Evolutionary conservation across 1,140 invertebrate genomes (phyloP).

Genomic region (Holcopasites calliopsidis): DNA sequence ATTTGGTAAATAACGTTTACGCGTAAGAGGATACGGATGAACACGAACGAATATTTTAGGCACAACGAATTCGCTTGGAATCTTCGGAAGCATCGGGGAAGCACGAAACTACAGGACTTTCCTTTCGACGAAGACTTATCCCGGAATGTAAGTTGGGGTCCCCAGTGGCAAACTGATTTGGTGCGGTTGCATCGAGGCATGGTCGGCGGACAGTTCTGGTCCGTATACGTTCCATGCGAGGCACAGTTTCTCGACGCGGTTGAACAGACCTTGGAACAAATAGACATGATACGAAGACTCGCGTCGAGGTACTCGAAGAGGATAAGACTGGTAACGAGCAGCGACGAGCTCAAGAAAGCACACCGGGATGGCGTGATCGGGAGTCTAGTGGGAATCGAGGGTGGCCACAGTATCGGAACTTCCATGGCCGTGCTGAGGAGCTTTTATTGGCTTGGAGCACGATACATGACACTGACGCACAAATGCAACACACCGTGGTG

Average conservation of each 20-base stretch:
- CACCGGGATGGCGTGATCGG: constrained; percentile 89
- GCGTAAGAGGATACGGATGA: neutral
- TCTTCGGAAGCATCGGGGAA: constrained; percentile 87
- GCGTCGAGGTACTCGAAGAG: constrained; percentile 81
- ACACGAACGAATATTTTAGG: constrained; percentile 60
- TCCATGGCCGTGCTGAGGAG: constrained; percentile 89
- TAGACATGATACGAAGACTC: constrained; percentile 89
- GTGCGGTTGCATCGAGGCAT: constrained; percentile 79
- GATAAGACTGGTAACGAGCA: constrained; percentile 80
- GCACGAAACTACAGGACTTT: constrained; percentile 85
- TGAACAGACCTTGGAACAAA: constrained; percentile 89
- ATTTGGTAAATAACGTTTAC: neutral
- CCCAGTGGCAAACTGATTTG: constrained; percentile 81
- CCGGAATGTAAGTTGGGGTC: constrained; percentile 74
- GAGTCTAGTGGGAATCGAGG: constrained; percentile 92
- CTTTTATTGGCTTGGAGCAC: constrained; percentile 90
- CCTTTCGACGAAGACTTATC: constrained; percentile 85
- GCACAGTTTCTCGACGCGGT: constrained; percentile 90
- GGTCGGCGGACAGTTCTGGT: constrained; percentile 90
- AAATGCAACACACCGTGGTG: constrained; percentile 93
- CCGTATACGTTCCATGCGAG: constrained; percentile 92
- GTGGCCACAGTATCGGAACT: constrained; percentile 91
- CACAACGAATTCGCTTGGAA: constrained; percentile 94
- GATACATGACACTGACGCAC: constrained; percentile 92
- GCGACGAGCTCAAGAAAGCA: constrained; percentile 85